Base-by-base conservation (phyloP, 37 sponge, comb jelly and placozoan genomes). In the Cliona cf. orientalis region DNA sequence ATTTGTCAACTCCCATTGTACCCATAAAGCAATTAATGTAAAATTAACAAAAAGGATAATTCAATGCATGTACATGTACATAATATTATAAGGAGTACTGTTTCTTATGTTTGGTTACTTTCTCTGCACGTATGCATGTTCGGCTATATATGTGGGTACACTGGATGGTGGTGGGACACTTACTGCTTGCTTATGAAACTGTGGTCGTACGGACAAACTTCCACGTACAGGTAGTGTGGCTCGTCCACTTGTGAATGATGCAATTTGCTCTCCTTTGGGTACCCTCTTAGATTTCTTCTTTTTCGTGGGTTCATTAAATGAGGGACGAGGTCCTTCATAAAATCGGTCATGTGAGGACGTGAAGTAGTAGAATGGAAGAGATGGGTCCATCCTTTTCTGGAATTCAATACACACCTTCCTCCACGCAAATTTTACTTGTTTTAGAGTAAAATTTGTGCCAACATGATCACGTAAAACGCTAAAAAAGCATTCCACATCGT, bases 401-500 rank as follows among this genome's bases (percentile, higher is more conserved):
- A 41, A 69, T 69, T 64, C 66, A 31, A 64, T 9, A 64, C n/a
- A n/a, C 9, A 69, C 41, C n/a, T 69, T 69, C 23, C 71, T 69
- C 71, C 71, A 69, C 41, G 9, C 71, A 64, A n/a, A 64, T 11
- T 64, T 19, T 49, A 49, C 65, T n/a, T 71, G 33, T 42, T 73
- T 72, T 9, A 32, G 17, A 14, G 76, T 74, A 64, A 75, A 84
- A 65, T 84, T 45, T 17, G 12, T 14, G 7, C 76, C 84, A 22
- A 84, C 37, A 3, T 4, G 17, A 64, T 80, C 84, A 2, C 69
- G 21, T 40, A 45, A 37, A 0, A 75, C 59, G 41, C 76, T 75
- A 43, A 75, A 75, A 37, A 83, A 83, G 22, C 76, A 84, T 33
- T 84, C 76, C 5, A 75, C 58, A 53, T 84, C 76, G 66, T 84